phyloP scores from a whole-genome alignment of 2,888 invertebrate genomes.

The Eupithecia exiguata region DNA sequence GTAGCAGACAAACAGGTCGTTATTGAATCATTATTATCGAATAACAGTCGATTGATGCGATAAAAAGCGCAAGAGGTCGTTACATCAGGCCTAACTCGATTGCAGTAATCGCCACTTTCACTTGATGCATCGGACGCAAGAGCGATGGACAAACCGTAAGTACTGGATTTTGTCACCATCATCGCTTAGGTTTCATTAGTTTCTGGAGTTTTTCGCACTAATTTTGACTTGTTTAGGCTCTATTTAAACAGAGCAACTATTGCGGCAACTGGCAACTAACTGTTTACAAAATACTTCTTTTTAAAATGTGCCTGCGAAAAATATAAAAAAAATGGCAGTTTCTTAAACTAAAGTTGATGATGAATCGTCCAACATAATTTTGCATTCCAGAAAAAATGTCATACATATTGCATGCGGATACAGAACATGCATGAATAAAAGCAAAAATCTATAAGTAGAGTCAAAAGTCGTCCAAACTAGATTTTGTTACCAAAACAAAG shows the following conservation, averaged over 20 bases:
- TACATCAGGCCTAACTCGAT: slow-evolving; percentile 75
- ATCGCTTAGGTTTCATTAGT: neutral
- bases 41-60: slow-evolving; percentile 57
- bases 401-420: neutral
- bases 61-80: slow-evolving; percentile 70
- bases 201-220: neutral
- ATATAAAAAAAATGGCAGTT: too few relatives aligned
- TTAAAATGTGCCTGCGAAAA: too few relatives aligned
- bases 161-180: neutral
- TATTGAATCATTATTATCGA: slow-evolving; percentile 56
- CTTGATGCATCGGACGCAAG: slow-evolving; percentile 60
- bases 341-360: too few relatives aligned
- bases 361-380: too few relatives aligned
- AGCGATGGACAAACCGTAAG: slow-evolving; percentile 43
- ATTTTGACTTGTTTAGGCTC: neutral
- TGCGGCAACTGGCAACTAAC: too few relatives aligned
- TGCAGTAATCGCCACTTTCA: slow-evolving; percentile 78
- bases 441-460: neutral
- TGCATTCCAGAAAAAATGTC: too few relatives aligned
- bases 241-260: too few relatives aligned
- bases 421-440: neutral
- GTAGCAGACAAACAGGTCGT: slow-evolving; percentile 33
- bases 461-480: neutral
- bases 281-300: too few relatives aligned
- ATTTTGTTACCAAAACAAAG: neutral